Base-by-base conservation (phyloP, 2,888 invertebrate genomes). In the Dynastes hyllus region DNA sequence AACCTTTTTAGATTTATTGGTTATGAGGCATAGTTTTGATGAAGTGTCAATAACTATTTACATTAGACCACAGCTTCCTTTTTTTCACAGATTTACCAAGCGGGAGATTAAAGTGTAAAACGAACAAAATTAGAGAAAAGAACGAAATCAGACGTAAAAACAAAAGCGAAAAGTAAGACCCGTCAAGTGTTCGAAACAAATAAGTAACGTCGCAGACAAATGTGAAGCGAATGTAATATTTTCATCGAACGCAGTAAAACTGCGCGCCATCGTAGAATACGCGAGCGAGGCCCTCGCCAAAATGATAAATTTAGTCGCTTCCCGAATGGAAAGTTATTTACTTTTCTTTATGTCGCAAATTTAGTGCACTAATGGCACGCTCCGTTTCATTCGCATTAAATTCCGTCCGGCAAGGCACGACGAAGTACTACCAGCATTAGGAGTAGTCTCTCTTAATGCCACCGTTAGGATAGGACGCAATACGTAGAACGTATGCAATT, bases 381-480 rank as follows among this genome's bases (percentile, higher is more conserved):
- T 76, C 51, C 69, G 77, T 69, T 66, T 77, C 77, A 77, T 77
- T 58, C 77, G 77, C 77, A 77, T 77, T 77, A 77, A 69, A 77
- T 77, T 77, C 45, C 40, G 73, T 29, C 61, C 45, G 11, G 27
- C 61, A 40, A 32, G 73, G 61, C 40, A 75, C 61, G 45, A 40
- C 40, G 22, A 51, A 50, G 9, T 9, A 66, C 16, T 16, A 66
- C 4, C 32, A 37, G 5, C 5, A 37, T 37, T 22, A 63, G 29
- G 8, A 22, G 55, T 58, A 58, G 55, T 58, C 16, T 45, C 37
- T 6, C 45, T 45, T 45, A 45, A 8, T 22, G 55, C 55, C 13
- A 16, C 55, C 22, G 29, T 32, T 63, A 29, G 45, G 13, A 63
- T 40, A 16, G 55, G 16, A 22, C 22, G 22, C 22, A 22, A 22